Percentiles rank a stretch among this genome's conserved stretches.
Conservation (phyloP, 2,113 vertebrate species). For the Coptodon bakossiorum region DNA sequence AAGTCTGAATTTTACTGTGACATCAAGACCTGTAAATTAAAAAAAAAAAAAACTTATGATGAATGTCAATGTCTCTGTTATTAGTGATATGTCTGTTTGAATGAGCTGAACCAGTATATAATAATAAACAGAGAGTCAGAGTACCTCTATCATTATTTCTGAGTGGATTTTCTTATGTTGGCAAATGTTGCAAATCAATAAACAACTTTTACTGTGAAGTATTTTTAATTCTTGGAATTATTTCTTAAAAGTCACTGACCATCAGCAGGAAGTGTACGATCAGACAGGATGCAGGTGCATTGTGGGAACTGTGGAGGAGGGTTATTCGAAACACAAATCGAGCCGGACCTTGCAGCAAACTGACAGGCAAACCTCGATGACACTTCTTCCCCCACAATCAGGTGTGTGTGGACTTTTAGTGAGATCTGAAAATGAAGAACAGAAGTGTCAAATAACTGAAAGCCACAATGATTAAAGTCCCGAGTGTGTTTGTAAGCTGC, state of each 20-base stretch:
- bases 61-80: neutral
- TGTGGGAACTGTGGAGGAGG: conserved; percentile 9
- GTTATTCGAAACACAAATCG: neutral
- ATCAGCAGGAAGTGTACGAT: neutral
- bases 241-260: conserved; percentile 32
- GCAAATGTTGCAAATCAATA: neutral
- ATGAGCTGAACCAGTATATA: neutral
- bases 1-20: conserved; percentile 17
- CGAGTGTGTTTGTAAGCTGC: neutral
- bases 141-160: accelerated
- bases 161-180: neutral
- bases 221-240: neutral
- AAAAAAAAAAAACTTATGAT: neutral
- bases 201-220: neutral
- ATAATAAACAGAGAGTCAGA: neutral
- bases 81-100: neutral
- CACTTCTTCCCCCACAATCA: neutral
- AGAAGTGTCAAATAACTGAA: neutral
- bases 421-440: conserved; percentile 29
- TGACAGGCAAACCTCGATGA: conserved; percentile 34
- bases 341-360: neutral
- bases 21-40: neutral
- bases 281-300: conserved; percentile 54
- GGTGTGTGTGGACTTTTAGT: conserved; percentile 16
- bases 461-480: accelerated